Evolutionary conservation across 37 sponge, comb jelly and placozoan genomes (phyloP).

Genomic region (Beroe forskalii): DNA sequence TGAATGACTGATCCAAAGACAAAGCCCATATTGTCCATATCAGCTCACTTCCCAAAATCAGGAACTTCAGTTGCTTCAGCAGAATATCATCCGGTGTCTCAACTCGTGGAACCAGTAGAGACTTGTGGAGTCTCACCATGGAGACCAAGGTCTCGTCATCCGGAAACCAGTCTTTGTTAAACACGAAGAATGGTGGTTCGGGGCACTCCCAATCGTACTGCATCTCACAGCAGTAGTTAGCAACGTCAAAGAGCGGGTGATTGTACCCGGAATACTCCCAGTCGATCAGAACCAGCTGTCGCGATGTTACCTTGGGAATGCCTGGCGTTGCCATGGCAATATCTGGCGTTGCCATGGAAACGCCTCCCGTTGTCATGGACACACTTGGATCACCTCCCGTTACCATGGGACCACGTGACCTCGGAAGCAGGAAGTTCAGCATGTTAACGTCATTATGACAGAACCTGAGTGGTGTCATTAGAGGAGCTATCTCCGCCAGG

Average conservation of each 20-base stretch:
- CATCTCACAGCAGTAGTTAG: conserved; percentile 28
- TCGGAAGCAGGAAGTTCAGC: not conserved
- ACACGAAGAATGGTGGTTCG: not conserved
- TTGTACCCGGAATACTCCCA: conserved; percentile 19
- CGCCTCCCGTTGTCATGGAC: no score
- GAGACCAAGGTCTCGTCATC: not conserved
- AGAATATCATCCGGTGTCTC: not conserved
- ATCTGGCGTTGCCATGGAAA: no score
- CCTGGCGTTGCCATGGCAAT: no score
- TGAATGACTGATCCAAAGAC: not conserved
- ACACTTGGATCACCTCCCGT: no score
- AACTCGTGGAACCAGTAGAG: not conserved
- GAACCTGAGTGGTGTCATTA: not conserved
- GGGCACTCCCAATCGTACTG: not conserved
- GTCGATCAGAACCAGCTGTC: no score
- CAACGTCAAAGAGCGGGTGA: not conserved
- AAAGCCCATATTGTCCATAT: not conserved
- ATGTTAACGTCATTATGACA: conserved; percentile 21
- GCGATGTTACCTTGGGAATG: no score
- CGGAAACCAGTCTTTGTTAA: not conserved
- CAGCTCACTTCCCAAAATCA: not conserved
- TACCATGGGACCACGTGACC: no score
- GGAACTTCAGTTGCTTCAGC: not conserved
- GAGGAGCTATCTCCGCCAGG: not conserved
- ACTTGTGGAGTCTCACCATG: not conserved